These are phyloP conservation scores for Gorsachius magnificus DNA, from an alignment of 2,797 vertebrate genomes.

Conservation along the genomic window DNA sequence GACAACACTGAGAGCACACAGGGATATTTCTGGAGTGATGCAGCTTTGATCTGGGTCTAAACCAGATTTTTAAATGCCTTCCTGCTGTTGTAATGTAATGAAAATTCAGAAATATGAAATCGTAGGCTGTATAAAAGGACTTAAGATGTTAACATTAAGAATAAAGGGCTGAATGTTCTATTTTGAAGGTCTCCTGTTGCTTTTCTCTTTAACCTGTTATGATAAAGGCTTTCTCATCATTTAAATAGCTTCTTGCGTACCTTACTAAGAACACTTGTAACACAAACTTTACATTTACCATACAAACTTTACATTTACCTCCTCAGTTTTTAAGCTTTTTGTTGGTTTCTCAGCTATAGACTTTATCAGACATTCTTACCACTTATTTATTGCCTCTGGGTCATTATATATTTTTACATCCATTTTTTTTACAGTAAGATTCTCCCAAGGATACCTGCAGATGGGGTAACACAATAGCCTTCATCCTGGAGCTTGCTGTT, in stretches of 20 bases:
- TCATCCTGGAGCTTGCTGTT: neutral
- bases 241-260: neutral
- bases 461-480: neutral
- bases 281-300: neutral
- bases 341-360: neutral
- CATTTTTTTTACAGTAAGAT: neutral
- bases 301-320: neutral
- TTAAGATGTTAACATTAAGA: neutral
- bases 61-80: neutral
- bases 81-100: neutral
- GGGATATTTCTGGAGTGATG: neutral
- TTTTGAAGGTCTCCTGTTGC: neutral
- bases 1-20: neutral
- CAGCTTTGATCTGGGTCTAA: neutral
- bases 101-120: neutral
- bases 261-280: neutral
- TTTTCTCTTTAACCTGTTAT: neutral
- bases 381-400: neutral
- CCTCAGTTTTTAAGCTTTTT: neutral
- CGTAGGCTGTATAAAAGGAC: neutral
- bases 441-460: neutral
- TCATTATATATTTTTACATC: neutral
- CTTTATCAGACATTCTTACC: neutral
- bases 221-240: neutral
- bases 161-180: neutral